A percentile compares a stretch with the other conserved stretches of the same genome.
phyloP scores from a whole-genome alignment of 2,888 invertebrate species.

The Ectropis crepuscularia region DNA sequence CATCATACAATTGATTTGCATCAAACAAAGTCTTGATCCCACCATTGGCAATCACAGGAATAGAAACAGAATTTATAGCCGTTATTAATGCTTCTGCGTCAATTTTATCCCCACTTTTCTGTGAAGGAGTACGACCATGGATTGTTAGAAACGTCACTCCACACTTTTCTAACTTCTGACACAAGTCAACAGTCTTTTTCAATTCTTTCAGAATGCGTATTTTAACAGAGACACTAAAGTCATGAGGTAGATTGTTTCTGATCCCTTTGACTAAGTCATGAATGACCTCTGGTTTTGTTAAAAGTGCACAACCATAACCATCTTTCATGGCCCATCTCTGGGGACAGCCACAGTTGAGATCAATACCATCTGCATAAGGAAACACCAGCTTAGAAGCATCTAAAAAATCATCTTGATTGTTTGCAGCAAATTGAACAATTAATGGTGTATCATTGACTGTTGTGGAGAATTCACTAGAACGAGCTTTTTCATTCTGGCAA shows the following conservation, averaged over 20 bases:
- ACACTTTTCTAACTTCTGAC: conserved; percentile 91
- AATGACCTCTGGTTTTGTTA: conserved; percentile 93
- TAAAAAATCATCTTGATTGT: conserved; percentile 92
- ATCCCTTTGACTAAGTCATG: conserved; percentile 92
- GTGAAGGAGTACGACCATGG: conserved; percentile 95
- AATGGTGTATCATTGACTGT: conserved; percentile 91
- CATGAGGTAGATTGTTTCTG: conserved; percentile 87
- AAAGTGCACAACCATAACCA: conserved; percentile 93
- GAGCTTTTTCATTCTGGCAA: conserved; percentile 93
- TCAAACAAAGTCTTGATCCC: conserved; percentile 91
- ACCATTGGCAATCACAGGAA: conserved; percentile 97
- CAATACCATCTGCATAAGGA: conserved; percentile 95
- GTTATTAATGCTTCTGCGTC: conserved; percentile 89
- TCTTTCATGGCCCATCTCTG: conserved; percentile 97
- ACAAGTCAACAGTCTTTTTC: conserved; percentile 91
- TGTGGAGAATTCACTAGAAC: conserved; percentile 92
- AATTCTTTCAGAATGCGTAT: conserved; percentile 91
- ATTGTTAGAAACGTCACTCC: conserved; percentile 95
- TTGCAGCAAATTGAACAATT: conserved; percentile 98
- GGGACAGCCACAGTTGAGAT: conserved; percentile 99
- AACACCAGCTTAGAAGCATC: conserved; percentile 93
- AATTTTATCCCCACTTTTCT: conserved; percentile 90
- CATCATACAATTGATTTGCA: conserved; percentile 86
- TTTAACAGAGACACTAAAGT: conserved; percentile 96
- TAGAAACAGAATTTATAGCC: conserved; percentile 87